Base-by-base conservation (phyloP, 64 coral and sea anemone genomes). In the Catalaphyllia jardinei region DNA sequence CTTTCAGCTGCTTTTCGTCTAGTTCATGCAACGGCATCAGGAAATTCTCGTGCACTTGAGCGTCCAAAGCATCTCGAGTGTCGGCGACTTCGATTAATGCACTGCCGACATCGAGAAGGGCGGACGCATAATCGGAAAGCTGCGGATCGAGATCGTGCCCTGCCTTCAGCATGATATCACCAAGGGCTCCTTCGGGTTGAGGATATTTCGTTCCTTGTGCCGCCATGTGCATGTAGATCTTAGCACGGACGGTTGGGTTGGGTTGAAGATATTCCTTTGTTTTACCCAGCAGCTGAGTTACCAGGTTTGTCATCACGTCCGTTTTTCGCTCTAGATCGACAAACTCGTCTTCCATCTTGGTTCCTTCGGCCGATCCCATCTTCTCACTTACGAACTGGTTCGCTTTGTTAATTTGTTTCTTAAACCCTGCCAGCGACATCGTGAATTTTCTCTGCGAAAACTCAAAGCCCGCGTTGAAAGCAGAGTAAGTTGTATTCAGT, bases 321-420 rank as follows among this genome's bases (percentile, higher is more conserved):
- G 95, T 90, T 86, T 96, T 96, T 80, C 87, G 89, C 69, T 96
- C 95, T 73, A 96, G 89, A 15, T 93, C 91, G 76, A 96, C 42
- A 29, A 96, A 96, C 14, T 93, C 91, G 52, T 93, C 91, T 57
- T 96, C 91, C 77, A 96, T 93, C 25, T 96, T 96, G 38, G 95
- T 96, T 61, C 95, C 95, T 93, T 96, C 95, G 20, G 86, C 95
- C 18, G 95, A 89, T 18, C 95, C 95, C 95, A 96, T 96, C 42
- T 93, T 93, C 67, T 96, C 95, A 82, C 95, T 96, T 6, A 96
- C 95, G 87, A 93, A 96, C 77, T 96, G 95, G 29, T 96, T 96
- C 57, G 95, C 95, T 81, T 96, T 96, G 83, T 96, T 96, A 25
- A 96, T 93, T 72, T 96, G 95, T 82, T 96, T 96, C 81, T 96